Evolutionary conservation across 2,797 vertebrate genomes (phyloP).

Genomic region (Sardinella longiceps): DNA sequence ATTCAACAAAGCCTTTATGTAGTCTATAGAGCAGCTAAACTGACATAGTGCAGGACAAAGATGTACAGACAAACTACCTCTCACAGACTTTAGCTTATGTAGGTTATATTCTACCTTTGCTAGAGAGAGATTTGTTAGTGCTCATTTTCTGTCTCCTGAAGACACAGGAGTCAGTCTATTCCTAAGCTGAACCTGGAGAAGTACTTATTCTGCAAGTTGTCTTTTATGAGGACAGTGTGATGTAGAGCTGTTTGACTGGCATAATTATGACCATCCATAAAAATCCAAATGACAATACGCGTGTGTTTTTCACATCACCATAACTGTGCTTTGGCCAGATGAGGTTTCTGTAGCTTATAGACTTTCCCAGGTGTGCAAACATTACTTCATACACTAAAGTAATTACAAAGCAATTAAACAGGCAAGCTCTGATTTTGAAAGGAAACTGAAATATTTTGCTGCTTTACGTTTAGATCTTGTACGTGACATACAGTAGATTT

Average conservation of each 20-base stretch:
- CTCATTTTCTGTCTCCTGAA: not conserved
- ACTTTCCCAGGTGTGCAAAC: not conserved
- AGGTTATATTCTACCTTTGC: not conserved
- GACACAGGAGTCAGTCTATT: not conserved
- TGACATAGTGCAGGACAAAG: too few species aligned
- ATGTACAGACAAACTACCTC: not conserved
- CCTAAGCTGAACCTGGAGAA: constrained; percentile 50
- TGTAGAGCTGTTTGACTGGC: constrained; percentile 59
- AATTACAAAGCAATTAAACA: not conserved
- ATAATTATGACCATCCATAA: constrained; percentile 55
- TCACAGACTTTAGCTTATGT: not conserved
- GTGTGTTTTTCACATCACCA: constrained; percentile 60
- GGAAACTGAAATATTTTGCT: not conserved
- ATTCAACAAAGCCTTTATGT: not conserved
- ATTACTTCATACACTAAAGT: not conserved
- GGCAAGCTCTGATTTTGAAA: not conserved
- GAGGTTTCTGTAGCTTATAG: not conserved
- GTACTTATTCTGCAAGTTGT: constrained; percentile 42
- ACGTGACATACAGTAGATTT: not conserved
- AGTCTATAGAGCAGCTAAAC: not conserved
- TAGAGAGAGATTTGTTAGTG: too few species aligned
- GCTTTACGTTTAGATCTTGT: not conserved
- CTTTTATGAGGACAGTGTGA: constrained; percentile 55
- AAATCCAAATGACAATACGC: constrained; percentile 42
- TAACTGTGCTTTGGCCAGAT: constrained; percentile 1